Evolutionary conservation across 2,113 vertebrate genomes (phyloP).

Genomic region (Mastomys natalensis): DNA sequence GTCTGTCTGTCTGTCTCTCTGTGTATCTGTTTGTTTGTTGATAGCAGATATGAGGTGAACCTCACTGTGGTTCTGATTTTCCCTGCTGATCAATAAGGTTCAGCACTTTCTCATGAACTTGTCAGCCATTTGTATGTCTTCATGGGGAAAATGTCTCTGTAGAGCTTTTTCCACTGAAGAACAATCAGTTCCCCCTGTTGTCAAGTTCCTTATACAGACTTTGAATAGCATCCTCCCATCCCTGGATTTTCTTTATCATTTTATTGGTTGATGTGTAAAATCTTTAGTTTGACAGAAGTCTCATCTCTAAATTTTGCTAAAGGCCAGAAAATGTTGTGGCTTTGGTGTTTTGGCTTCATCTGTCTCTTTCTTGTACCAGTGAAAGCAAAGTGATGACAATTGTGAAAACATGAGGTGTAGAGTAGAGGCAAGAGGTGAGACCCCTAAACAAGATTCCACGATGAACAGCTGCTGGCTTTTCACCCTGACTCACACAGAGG

Average conservation of each 20-base stretch:
- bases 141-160: neutral
- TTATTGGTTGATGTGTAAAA: neutral
- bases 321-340: neutral
- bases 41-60: neutral
- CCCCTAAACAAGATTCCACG: neutral
- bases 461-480: neutral
- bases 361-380: neutral
- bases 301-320: neutral
- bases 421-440: neutral
- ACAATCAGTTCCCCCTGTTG: neutral
- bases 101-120: neutral
- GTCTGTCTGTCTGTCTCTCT: neutral
- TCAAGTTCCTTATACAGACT: neutral
- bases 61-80: neutral
- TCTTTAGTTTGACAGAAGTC: neutral
- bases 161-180: neutral
- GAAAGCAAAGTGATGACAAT: slow-evolving; percentile 1
- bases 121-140: neutral
- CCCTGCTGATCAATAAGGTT: neutral
- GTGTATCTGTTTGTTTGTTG: neutral
- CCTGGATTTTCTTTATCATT: neutral
- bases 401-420: too few relatives aligned
- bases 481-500: neutral
- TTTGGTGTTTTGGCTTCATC: neutral
- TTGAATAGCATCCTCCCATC: neutral